These are phyloP conservation scores for Etheostoma nigrum DNA, from an alignment of 2,797 vertebrate species.

Conservation along the genomic window DNA sequence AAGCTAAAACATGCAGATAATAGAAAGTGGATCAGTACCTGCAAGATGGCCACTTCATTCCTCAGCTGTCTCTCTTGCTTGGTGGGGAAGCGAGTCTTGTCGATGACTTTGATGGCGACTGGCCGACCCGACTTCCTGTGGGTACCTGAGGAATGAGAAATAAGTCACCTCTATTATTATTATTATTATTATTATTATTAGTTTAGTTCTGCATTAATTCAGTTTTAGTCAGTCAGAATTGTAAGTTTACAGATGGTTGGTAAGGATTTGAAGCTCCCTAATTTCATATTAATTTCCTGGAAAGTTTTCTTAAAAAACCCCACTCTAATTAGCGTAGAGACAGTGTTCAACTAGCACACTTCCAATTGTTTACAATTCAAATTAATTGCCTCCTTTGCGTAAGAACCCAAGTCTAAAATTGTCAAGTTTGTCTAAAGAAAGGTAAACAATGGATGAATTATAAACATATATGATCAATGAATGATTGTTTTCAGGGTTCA, in stretches of 20 bases:
- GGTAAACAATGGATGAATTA: not conserved
- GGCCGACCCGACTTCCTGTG: slow-evolving; percentile 78
- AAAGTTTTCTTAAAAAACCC: not conserved
- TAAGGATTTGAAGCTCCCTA: not conserved
- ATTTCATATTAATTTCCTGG: not conserved
- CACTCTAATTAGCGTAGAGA: not conserved
- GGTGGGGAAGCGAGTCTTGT: slow-evolving; percentile 83
- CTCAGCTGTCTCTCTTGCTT: slow-evolving; percentile 81
- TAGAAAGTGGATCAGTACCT: slow-evolving; percentile 61
- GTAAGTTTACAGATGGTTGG: not conserved
- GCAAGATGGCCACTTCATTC: slow-evolving; percentile 83
- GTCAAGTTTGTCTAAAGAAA: not conserved
- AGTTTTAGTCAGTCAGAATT: not conserved
- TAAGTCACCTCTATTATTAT: not conserved
- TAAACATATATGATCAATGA: not conserved
- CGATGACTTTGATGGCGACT: slow-evolving; percentile 85
- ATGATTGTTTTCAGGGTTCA: not conserved
- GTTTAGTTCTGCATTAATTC: not conserved
- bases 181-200: not conserved
- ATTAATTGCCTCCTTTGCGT: not conserved
- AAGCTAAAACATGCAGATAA: accelerated
- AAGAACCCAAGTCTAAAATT: not conserved
- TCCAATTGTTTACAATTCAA: not conserved
- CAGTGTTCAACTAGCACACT: not conserved
- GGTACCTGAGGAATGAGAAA: slow-evolving; percentile 66